Evolutionary conservation across 64 coral and sea anemone genomes (phyloP), one percentile per base, ranked within the genome.

Genomic region (Pachyseris speciosa): DNA sequence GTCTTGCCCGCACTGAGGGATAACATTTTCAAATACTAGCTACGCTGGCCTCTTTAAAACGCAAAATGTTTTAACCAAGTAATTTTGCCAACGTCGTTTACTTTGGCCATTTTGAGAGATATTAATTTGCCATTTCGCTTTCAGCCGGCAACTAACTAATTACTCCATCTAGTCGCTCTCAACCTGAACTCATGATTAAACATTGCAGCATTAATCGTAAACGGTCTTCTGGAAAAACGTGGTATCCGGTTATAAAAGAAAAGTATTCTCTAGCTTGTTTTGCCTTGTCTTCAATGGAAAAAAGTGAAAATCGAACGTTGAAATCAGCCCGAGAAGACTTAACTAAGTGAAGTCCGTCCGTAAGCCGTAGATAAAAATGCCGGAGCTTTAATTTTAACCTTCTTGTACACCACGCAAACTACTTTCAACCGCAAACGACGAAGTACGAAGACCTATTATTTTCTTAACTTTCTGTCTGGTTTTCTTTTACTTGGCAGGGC

Each of bases 41-140:
- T 36, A 20, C 27, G 50, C 11, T 57, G 33, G 16, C 52, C 32
- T 60, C 1, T 2, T n/a, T 25, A 20, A 33, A 52, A 57, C 75
- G 16, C 34, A 80, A 61, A 39, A 80, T 80, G 51, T 61, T 80
- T 80, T 38, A 37, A 9, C 53, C 20, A 34, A 57, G 77, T 60
- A 80, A 80, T 80, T 80, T 80, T 80, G 9, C 20, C 51, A 39
- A 40, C 33, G 51, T 57, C 49, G 77, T 80, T 80, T 80, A 80
- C 77, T 60, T 22, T 36, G 22, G 34, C 77, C 77, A 80, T 80
- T 80, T 80, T 80, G 77, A 61, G n/a, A 59, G 77, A 80, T 80
- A 59, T 80, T 80, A 80, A 80, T 80, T 80, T 80, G 51, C 77
- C 77, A 61, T 59, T 79, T 80, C 77, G 31, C 51, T 80, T 80